Evolutionary conservation across 2,888 invertebrate species (phyloP), one percentile per base, ranked within the genome.

Genomic region (Eudasyphora cyanicolor): DNA sequence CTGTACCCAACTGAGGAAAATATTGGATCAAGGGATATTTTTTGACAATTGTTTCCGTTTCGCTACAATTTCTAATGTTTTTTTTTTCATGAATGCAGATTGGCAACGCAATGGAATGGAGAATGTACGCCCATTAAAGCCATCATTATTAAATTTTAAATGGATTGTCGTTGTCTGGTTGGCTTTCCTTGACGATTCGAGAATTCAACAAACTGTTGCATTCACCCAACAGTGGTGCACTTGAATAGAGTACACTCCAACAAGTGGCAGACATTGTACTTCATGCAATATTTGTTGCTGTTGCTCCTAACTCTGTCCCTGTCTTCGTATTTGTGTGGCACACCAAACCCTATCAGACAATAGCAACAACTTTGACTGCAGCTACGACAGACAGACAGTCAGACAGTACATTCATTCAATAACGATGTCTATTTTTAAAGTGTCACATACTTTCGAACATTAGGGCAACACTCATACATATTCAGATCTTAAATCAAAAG

Each of bases 221-320:
- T 70, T 29, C 67, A 21, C n/a, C 70, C 51, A 77, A 73, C 54
- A 73, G 54, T n/a, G n/a, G n/a, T n/a, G n/a, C 67, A 35, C 76
- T 81, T 73, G 67, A 76, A 6, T 19, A 54, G 67, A 76, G 64
- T 67, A 27, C 71, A 76, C 42, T 81, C 35, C 67, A 76, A 76
- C 81, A 76, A 81, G 76, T 81, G 81, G 76, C 64, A 81, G 81
- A 79, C 69, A 73, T 49, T 70, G 45, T 70, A 67, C 67, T 67
- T 67, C 67, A 67, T 42, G 38, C 38, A 21, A 38, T 51, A n/a
- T 62, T 64, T 38, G 17, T 17, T 64, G 64, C 38, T 21, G 29
- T 27, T 62, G 62, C 27, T 12, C 10, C 14, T 27, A n/a, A 29
- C 29, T 17, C 17, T 35, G 64, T 35, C 38, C 35, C 8, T 35